A percentile compares a stretch with the other conserved stretches of the same genome.
Evolutionary conservation across 1,140 invertebrate species (phyloP).

Genomic region (Pseudomyrmex pallidus): DNA sequence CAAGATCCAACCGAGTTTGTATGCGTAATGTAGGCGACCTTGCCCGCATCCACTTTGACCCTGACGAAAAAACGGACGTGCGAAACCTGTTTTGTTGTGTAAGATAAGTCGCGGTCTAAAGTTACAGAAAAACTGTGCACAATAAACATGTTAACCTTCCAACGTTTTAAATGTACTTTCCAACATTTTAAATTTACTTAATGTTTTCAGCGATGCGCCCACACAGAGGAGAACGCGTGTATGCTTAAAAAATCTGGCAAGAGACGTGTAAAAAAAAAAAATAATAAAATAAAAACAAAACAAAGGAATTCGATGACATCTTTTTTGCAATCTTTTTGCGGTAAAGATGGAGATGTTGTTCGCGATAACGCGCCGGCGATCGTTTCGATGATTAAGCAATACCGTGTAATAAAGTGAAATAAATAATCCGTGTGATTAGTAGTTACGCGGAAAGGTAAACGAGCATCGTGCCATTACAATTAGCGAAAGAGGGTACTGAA

Average conservation of each 20-base stretch:
- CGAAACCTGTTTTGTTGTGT: slow-evolving; percentile 56
- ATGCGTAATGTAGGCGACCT: slow-evolving; percentile 40
- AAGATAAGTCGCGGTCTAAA: slow-evolving; percentile 16
- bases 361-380: slow-evolving; percentile 15
- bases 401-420: slow-evolving; percentile 54
- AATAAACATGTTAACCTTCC: slow-evolving; percentile 4
- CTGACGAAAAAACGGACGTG: slow-evolving; percentile 56
- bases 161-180: neutral
- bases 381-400: slow-evolving; percentile 40
- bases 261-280: neutral
- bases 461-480: slow-evolving; percentile 66
- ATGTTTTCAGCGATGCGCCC: no score
- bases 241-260: neutral
- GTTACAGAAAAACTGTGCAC: slow-evolving; percentile 5
- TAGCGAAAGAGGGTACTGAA: slow-evolving; percentile 54
- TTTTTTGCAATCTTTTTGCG: neutral
- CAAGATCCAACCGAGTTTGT: neutral
- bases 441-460: slow-evolving; percentile 47
- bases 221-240: neutral
- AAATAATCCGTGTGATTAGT: slow-evolving; percentile 57
- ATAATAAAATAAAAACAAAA: neutral
- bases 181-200: no score
- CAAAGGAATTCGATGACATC: neutral
- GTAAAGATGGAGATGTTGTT: neutral
- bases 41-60: slow-evolving; percentile 60